A percentile compares a stretch with the other conserved stretches of the same genome.
These are phyloP conservation scores for honey bee (Apis mellifera) DNA, from an alignment of 1,140 invertebrate genomes.

Conservation along the genomic window DNA sequence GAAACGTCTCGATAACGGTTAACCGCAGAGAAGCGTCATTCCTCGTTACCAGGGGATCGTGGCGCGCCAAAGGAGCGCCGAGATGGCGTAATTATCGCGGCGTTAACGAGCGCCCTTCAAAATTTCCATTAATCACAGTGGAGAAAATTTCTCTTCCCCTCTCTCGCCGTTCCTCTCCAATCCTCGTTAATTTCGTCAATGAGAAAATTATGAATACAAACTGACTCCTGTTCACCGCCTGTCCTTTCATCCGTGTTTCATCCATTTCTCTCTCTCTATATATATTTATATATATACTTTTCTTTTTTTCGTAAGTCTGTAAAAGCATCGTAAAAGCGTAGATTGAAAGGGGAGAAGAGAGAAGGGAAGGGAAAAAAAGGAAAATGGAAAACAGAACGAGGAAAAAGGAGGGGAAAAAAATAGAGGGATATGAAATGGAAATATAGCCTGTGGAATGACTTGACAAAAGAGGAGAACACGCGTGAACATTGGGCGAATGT, in stretches of 20 bases:
- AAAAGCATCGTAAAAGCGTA: background rate
- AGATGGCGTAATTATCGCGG: slow-evolving; percentile 41
- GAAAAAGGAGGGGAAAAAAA: background rate
- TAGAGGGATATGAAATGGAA: background rate
- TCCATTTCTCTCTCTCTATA: background rate
- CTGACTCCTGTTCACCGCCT: background rate
- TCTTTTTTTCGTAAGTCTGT: too few species aligned
- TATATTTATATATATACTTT: background rate
- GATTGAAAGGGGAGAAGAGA: background rate
- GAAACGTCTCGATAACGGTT: slow-evolving; percentile 30
- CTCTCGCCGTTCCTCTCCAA: too few species aligned
- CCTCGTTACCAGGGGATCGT: background rate
- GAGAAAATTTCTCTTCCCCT: background rate
- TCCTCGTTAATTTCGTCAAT: background rate
- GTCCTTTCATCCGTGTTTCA: background rate
- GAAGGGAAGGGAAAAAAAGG: fast-evolving
- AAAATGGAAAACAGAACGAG: background rate
- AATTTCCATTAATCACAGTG: slow-evolving; percentile 35
- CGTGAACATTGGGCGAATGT: background rate
- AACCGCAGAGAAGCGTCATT: slow-evolving; percentile 20
- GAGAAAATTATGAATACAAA: slow-evolving; percentile 5
- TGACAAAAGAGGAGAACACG: too few species aligned
- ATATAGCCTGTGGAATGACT: background rate
- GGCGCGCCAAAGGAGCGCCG: slow-evolving; percentile 20
- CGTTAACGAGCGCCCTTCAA: slow-evolving; percentile 16